A percentile compares a stretch with the other conserved stretches of the same genome.
phyloP scores from a whole-genome alignment of 2,797 vertebrate species.

The Notoglanidium macrostoma region DNA sequence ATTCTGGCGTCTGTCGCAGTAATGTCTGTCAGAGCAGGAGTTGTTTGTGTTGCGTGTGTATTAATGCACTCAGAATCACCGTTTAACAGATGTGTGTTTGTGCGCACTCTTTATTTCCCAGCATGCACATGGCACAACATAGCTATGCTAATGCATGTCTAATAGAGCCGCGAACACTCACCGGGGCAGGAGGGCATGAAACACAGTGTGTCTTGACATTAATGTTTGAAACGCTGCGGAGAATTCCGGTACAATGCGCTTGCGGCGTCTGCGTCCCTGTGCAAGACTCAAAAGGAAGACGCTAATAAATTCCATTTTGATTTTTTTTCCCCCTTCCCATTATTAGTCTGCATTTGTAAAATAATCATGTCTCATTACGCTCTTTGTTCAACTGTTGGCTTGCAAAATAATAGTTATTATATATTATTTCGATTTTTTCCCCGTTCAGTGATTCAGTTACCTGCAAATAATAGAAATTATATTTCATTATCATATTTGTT shows the following conservation, averaged over 20 bases:
- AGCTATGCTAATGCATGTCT: conserved; percentile 30
- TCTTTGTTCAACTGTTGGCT: not conserved
- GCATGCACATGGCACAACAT: conserved; percentile 23
- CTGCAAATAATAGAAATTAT: not conserved
- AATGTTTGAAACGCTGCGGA: not conserved
- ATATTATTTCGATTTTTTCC: not conserved
- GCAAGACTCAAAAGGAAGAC: not conserved
- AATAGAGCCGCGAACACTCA: conserved; percentile 24
- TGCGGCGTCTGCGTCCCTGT: not conserved
- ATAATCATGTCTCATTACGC: not conserved
- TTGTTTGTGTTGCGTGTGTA: not conserved
- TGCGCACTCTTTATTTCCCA: conserved; percentile 35
- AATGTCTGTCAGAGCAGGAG: not conserved
- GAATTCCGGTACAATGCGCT: not conserved
- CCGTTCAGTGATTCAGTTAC: not conserved
- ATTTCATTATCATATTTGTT: conserved; percentile 16
- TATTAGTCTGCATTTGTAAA: not conserved
- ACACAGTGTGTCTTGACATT: not conserved
- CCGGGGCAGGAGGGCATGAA: not conserved
- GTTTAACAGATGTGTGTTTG: conserved; percentile 17
- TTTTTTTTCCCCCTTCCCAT: not conserved
- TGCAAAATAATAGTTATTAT: not conserved
- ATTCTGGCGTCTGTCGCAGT: not conserved
- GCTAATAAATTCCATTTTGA: not conserved
- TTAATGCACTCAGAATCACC: not conserved